Conservation (phyloP, 2,797 vertebrate species). For the Rousettus madagascariensis region DNA sequence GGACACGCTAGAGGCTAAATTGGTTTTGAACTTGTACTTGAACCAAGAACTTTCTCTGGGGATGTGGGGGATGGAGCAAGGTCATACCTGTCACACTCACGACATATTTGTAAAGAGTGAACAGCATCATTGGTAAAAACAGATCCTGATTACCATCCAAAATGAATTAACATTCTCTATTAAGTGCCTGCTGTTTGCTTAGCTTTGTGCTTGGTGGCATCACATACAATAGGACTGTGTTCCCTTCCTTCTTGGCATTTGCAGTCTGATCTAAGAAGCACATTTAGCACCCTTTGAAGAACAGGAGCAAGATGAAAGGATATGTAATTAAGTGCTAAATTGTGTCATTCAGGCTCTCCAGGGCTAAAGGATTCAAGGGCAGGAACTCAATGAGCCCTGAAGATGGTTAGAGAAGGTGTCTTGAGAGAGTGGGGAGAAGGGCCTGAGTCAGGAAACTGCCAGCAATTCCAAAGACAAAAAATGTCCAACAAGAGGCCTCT, state of each 20-base stretch:
- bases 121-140: not conserved
- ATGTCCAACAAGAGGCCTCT: not conserved
- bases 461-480: not conserved
- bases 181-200: not conserved
- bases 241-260: not conserved
- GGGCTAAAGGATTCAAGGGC: not conserved
- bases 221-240: not conserved
- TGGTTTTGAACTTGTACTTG: not conserved
- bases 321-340: conserved; percentile 14
- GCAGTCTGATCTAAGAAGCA: not conserved
- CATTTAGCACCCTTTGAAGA: not conserved
- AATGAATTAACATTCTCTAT: not conserved
- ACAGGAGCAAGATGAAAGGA: not conserved
- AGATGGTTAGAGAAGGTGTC: not conserved
- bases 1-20: not conserved
- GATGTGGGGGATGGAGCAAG: not conserved
- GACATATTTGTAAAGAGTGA: conserved; percentile 8
- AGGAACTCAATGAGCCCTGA: not conserved
- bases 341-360: not conserved
- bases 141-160: not conserved
- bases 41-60: not conserved
- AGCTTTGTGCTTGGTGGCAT: not conserved
- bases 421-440: not conserved
- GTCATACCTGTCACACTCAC: not conserved
- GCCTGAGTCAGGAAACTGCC: not conserved